A percentile compares a stretch with the other conserved stretches of the same genome.
phyloP scores from a whole-genome alignment of 2,888 invertebrate genomes.

The Griposia aprilina region DNA sequence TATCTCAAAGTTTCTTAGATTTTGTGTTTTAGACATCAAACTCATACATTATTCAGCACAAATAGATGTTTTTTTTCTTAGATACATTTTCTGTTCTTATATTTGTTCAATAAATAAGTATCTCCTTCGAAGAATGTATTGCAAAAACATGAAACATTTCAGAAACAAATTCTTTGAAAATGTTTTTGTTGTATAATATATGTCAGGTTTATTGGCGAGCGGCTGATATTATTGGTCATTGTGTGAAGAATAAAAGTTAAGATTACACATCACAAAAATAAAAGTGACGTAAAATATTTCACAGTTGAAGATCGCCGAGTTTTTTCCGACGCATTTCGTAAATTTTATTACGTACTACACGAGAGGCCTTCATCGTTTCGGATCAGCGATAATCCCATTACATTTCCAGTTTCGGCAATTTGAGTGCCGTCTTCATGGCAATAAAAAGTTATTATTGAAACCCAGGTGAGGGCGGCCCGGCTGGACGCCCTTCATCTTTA shows the following conservation, averaged over 20 bases:
- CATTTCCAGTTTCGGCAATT: slow-evolving; percentile 83
- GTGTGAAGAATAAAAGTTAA: slow-evolving; percentile 41
- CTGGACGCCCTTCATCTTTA: slow-evolving; percentile 62
- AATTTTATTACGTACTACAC: slow-evolving; percentile 82
- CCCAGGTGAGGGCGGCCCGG: slow-evolving; percentile 73
- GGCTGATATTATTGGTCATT: slow-evolving; percentile 36
- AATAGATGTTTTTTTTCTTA: slow-evolving; percentile 42
- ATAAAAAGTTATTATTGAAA: slow-evolving; percentile 83
- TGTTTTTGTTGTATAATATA: slow-evolving; percentile 21
- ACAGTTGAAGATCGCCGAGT: slow-evolving; percentile 67
- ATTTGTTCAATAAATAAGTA: slow-evolving; percentile 35
- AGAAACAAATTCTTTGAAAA: slow-evolving; percentile 17
- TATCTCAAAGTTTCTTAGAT: slow-evolving; percentile 68
- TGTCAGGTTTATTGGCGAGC: slow-evolving; percentile 34
- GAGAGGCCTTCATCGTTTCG: slow-evolving; percentile 82
- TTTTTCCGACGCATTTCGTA: slow-evolving; percentile 77
- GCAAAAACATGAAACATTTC: slow-evolving; percentile 21
- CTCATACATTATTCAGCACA: slow-evolving; percentile 69
- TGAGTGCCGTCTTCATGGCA: slow-evolving; percentile 79
- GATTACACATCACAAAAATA: slow-evolving; percentile 63
- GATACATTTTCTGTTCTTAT: slow-evolving; percentile 31
- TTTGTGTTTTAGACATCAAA: slow-evolving; percentile 65
- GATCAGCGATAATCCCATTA: slow-evolving; percentile 86
- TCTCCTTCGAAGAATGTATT: slow-evolving; percentile 14
- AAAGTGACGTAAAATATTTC: slow-evolving; percentile 71